phyloP scores from a whole-genome alignment of 2,113 vertebrate genomes.

The Phalacrocorax aristotelis region DNA sequence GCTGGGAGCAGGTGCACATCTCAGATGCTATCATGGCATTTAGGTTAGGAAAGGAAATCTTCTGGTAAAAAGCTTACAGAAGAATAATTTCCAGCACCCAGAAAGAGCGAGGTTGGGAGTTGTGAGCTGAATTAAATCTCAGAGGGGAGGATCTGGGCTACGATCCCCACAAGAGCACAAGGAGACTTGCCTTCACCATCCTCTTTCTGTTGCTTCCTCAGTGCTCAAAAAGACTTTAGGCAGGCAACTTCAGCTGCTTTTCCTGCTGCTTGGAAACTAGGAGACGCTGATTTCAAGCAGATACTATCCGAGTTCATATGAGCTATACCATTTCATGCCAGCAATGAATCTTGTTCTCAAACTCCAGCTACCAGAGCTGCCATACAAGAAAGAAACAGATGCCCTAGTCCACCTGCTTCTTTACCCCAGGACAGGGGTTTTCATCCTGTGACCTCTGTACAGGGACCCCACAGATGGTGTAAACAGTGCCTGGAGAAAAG shows the following conservation, averaged over 20 bases:
- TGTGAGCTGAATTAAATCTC: background rate
- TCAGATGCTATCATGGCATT: background rate
- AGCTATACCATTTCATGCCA: background rate
- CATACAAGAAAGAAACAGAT: background rate
- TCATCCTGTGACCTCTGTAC: background rate
- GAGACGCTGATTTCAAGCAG: background rate
- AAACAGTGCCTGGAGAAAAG: background rate
- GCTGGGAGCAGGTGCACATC: slow-evolving; percentile 10
- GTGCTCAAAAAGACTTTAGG: background rate
- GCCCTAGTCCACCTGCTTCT: background rate
- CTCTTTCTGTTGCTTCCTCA: background rate
- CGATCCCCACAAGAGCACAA: background rate
- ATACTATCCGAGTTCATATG: background rate
- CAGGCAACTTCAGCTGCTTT: background rate
- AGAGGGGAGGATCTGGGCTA: background rate
- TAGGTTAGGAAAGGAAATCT: background rate
- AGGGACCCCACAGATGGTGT: background rate
- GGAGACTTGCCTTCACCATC: background rate
- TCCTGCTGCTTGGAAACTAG: background rate
- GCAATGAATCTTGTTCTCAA: background rate
- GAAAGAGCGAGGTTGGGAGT: background rate
- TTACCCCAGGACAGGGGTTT: background rate
- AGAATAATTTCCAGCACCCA: background rate
- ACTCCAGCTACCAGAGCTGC: background rate
- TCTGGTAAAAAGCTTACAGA: background rate